Percentiles rank a stretch among this genome's conserved stretches.
Conservation (phyloP, 2,113 vertebrate genomes). For the Benitochromis conjunctus region DNA sequence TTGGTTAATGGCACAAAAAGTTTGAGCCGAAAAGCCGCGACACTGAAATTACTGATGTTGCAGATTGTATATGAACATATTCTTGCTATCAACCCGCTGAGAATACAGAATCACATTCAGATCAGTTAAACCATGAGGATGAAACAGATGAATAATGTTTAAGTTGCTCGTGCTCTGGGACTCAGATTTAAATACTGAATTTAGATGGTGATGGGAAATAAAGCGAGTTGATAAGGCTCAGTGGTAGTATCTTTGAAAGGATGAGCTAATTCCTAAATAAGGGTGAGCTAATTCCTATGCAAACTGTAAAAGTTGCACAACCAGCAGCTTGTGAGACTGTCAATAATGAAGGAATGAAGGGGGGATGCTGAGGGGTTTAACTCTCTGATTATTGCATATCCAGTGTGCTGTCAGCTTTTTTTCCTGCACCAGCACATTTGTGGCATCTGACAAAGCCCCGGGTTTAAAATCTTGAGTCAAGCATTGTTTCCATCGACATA, state of each 20-base stretch:
- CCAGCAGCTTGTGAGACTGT: neutral
- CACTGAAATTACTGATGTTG: neutral
- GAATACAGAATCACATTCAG: rapidly evolving
- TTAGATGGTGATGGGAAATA: neutral
- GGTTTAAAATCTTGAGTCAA: slow-evolving; percentile 1
- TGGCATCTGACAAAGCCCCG: neutral
- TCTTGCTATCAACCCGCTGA: neutral
- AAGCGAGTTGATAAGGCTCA: neutral
- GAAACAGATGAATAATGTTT: neutral
- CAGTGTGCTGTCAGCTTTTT: neutral
- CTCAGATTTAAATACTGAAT: neutral
- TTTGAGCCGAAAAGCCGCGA: neutral
- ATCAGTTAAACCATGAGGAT: neutral
- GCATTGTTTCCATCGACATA: neutral
- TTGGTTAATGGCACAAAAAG: neutral
- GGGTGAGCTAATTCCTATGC: neutral
- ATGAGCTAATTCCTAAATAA: neutral
- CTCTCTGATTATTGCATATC: neutral
- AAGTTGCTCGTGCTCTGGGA: neutral
- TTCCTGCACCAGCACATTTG: slow-evolving; percentile 17
- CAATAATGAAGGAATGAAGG: neutral
- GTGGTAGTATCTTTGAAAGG: neutral
- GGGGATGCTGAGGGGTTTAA: neutral
- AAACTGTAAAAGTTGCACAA: neutral
- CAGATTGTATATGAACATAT: neutral